Evolutionary conservation across 2,113 vertebrate genomes (phyloP).

Genomic region (Ciconia boyciana): DNA sequence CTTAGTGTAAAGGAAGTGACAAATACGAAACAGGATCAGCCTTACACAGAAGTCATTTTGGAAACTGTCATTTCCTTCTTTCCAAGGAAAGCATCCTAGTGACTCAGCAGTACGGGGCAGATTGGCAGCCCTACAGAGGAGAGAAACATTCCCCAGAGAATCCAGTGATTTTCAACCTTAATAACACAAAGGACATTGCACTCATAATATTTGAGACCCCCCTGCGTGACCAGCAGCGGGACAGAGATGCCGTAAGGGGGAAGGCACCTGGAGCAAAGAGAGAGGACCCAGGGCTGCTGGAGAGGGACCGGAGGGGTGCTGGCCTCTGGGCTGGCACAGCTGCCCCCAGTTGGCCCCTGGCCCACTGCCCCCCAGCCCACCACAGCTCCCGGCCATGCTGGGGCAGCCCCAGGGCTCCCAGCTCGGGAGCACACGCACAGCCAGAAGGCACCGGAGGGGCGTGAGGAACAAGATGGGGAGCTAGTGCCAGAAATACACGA

Average conservation of each 20-base stretch:
- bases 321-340: not conserved
- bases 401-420: not conserved
- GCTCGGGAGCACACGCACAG: not conserved
- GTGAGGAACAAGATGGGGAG: no score
- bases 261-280: not conserved
- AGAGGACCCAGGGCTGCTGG: not conserved
- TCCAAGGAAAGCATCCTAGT: not conserved
- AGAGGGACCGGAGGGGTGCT: not conserved
- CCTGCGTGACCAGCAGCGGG: accelerated
- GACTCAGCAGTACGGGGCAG: not conserved
- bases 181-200: not conserved
- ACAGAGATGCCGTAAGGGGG: not conserved
- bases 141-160: not conserved
- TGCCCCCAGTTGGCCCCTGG: not conserved
- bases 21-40: not conserved
- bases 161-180: not conserved
- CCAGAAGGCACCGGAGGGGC: not conserved
- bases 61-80: not conserved
- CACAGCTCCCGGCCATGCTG: accelerated
- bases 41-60: not conserved
- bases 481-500: accelerated
- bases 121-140: not conserved
- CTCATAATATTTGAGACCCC: not conserved
- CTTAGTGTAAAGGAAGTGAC: not conserved
- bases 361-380: not conserved